These are phyloP conservation scores for Apamea crenata DNA, from an alignment of 2,888 invertebrate species.

Conservation along the genomic window DNA sequence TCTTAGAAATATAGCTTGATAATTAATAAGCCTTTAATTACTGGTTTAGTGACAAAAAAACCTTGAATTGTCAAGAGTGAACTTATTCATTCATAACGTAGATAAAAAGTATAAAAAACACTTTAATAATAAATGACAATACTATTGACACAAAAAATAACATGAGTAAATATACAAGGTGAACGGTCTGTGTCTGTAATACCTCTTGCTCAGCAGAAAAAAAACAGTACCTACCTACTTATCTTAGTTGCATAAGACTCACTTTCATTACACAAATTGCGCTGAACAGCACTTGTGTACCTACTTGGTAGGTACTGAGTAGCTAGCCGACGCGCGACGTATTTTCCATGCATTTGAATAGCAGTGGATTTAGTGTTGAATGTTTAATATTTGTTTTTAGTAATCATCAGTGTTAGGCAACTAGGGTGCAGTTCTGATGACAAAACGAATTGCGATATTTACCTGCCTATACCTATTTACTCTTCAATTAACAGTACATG, in stretches of 20 bases:
- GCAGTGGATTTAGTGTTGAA: background rate
- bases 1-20: background rate
- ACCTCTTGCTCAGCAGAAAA: background rate
- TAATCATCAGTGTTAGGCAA: background rate
- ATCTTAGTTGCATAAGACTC: background rate
- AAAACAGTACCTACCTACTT: background rate
- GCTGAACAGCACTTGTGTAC: background rate
- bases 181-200: background rate
- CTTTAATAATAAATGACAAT: background rate
- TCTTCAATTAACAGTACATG: background rate
- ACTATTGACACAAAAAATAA: background rate
- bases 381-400: background rate
- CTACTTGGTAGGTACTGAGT: background rate
- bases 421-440: background rate
- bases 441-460: background rate
- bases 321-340: background rate
- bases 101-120: background rate
- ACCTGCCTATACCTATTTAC: background rate
- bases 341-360: background rate
- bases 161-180: background rate
- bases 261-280: slow-evolving; percentile 1
- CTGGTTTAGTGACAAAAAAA: background rate
- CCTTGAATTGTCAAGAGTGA: background rate
- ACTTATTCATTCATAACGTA: background rate
- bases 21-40: background rate